Percentiles rank a stretch among this genome's conserved stretches.
phyloP scores from a whole-genome alignment of 2,888 invertebrate genomes.

The Dicycla oo region DNA sequence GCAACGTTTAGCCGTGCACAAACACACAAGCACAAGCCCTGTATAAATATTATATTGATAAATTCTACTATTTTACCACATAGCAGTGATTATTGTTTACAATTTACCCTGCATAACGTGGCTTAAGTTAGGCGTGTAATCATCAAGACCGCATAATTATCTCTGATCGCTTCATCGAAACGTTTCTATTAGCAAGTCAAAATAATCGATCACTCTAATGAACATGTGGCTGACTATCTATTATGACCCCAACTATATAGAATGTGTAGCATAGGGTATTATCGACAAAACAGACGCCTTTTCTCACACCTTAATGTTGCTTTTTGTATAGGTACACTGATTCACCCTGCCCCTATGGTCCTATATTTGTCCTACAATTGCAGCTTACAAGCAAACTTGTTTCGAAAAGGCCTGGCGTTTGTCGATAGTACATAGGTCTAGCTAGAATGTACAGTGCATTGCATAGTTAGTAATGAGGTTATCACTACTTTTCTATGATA shows the following conservation, averaged over 20 bases:
- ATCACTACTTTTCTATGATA: slow-evolving; percentile 40
- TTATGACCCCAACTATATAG: slow-evolving; percentile 29
- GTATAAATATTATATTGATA: neutral
- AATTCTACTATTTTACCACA: neutral
- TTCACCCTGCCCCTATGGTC: too few relatives aligned
- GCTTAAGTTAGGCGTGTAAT: neutral
- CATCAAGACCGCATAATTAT: neutral
- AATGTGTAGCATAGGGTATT: slow-evolving; percentile 4
- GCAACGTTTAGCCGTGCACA: neutral
- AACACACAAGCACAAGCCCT: neutral
- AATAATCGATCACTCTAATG: slow-evolving; percentile 8
- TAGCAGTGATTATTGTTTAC: neutral
- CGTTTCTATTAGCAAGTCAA: slow-evolving; percentile 1
- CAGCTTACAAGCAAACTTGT: too few relatives aligned
- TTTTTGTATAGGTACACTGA: too few relatives aligned
- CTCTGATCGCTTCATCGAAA: neutral
- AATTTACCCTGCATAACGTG: neutral
- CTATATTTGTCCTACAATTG: too few relatives aligned
- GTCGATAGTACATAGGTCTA: too few relatives aligned
- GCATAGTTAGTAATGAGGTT: too few relatives aligned
- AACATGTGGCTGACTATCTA: slow-evolving; percentile 10
- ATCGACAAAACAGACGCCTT: too few relatives aligned
- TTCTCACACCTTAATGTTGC: too few relatives aligned
- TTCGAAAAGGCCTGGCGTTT: too few relatives aligned
- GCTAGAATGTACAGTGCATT: too few relatives aligned